phyloP scores from a whole-genome alignment of 2,888 invertebrate species.

The Mycalesis mineus region DNA sequence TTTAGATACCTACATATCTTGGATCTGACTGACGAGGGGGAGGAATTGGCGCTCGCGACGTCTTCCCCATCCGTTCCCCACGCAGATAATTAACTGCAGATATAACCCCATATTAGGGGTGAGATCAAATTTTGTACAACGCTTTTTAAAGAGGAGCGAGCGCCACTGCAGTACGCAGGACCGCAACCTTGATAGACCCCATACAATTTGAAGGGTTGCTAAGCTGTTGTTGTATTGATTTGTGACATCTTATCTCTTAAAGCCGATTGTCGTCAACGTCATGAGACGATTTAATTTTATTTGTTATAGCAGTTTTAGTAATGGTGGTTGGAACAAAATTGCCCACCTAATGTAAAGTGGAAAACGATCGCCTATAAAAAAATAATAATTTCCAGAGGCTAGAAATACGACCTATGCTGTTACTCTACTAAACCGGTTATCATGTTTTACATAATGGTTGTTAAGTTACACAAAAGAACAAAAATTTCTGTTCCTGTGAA shows the following conservation, averaged over 20 bases:
- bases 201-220: conserved; percentile 68
- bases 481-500: no score
- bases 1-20: conserved; percentile 57
- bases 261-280: no score
- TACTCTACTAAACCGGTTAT: no score
- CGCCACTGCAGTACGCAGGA: conserved; percentile 44
- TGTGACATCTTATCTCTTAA: conserved; percentile 42
- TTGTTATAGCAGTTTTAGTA: no score
- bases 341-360: no score
- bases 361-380: no score
- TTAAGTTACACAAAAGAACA: no score
- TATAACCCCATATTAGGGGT: conserved; percentile 58
- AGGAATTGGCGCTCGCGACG: conserved; percentile 60
- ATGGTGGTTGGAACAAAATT: no score
- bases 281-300: no score
- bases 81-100: conserved; percentile 75
- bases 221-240: conserved; percentile 73
- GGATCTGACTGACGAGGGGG: conserved; percentile 43
- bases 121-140: conserved; percentile 68
- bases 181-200: conserved; percentile 49
- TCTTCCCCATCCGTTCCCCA: conserved; percentile 61
- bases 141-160: conserved; percentile 66
- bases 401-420: no score
- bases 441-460: no score
- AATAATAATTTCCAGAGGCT: no score